A percentile compares a stretch with the other conserved stretches of the same genome.
phyloP scores from a whole-genome alignment of 2,113 vertebrate genomes.

The Rhadina sibilatrix region DNA sequence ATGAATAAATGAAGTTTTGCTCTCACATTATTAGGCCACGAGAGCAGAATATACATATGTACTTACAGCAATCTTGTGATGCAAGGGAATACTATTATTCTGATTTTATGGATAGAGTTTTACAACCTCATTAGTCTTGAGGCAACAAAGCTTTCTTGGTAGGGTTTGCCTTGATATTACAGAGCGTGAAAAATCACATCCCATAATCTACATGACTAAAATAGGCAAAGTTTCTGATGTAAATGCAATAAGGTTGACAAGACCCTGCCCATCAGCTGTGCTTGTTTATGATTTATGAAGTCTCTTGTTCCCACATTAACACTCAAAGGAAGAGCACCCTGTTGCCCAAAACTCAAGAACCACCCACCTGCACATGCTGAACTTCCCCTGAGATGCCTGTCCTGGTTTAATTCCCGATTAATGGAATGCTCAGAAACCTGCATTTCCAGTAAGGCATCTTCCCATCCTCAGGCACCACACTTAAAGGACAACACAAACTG shows the following conservation, averaged over 20 bases:
- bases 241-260: constrained; percentile 11
- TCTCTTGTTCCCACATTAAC: background rate
- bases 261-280: background rate
- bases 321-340: background rate
- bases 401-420: background rate
- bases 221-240: constrained; percentile 5
- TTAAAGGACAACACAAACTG: background rate
- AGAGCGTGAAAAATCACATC: constrained; percentile 59
- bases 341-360: background rate
- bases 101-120: constrained; percentile 65
- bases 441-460: background rate
- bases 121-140: constrained; percentile 69
- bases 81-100: constrained; percentile 37
- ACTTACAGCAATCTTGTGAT: constrained; percentile 23
- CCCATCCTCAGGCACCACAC: background rate
- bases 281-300: background rate
- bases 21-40: background rate
- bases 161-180: constrained; percentile 48
- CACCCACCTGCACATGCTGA: background rate
- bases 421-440: background rate
- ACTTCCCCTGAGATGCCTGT: background rate
- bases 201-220: constrained; percentile 20
- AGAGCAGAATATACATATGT: background rate
- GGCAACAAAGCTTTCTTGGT: constrained; percentile 58
- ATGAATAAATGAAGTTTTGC: constrained; percentile 22